Base-by-base conservation (phyloP, 2,888 invertebrate species). In the Nowickia ferox region DNA sequence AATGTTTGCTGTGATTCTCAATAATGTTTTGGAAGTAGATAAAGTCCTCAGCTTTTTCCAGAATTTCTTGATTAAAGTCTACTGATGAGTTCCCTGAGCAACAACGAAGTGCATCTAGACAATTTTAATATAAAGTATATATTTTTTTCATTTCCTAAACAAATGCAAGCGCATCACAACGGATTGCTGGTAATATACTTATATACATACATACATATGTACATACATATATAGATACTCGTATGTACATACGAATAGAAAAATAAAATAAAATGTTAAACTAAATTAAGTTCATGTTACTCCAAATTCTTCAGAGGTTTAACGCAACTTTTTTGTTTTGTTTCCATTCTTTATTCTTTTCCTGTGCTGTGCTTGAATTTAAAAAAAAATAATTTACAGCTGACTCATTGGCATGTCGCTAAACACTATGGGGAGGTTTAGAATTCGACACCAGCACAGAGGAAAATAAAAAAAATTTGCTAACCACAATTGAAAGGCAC, bases 221-320 rank as follows among this genome's bases (percentile, higher is more conserved):
- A 51, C 9, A 59, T 17, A 48, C 0, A n/a, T n/a, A n/a, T n/a
- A n/a, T n/a, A n/a, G n/a, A n/a, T n/a, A n/a, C n/a, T n/a, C n/a
- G n/a, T 17, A 55, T 17, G 48, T 44, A 51, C 9, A 59, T 17
- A 48, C 0, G 5, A 1, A 46, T 6, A 72, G 19, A 40, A 61
- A 72, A 57, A 71, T 63, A 76, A 19, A 10, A 17, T 44, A 53
- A 38, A 80, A 77, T 51, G 53, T 65, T 17, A 72, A 79, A 86
- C 72, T 72, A 75, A 83, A 80, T 86, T 83, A 59, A 79, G 69
- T 79, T 65, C 63, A 82, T 75, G 69, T 79, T 79, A 79, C 30
- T 80, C 59, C 53, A 83, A 86, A 83, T 86, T 86, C 83, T 76
- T 66, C 22, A 68, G 75, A 77, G 86, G 72, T 80, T 83, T 72